phyloP scores from a whole-genome alignment of 2,797 vertebrate genomes.

The Erpetoichthys calabaricus region DNA sequence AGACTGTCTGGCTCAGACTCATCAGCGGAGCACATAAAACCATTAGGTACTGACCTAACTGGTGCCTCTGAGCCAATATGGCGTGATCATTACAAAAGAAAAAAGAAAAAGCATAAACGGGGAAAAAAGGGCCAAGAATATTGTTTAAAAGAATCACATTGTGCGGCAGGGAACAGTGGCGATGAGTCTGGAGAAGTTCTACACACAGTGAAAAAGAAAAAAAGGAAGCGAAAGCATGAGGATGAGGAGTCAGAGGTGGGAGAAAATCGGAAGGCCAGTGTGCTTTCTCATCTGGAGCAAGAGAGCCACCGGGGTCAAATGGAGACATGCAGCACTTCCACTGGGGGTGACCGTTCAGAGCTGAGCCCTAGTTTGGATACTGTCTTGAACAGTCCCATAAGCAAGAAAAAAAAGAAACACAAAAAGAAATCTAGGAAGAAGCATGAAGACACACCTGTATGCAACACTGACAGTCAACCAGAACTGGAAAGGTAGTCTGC shows the following conservation, averaged over 20 bases:
- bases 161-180: not conserved
- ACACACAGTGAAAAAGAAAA: constrained; percentile 35
- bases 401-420: constrained; percentile 37
- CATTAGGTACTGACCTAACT: not conserved
- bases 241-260: constrained; percentile 6
- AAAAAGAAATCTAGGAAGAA: constrained; percentile 13
- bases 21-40: constrained; percentile 9
- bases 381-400: not conserved
- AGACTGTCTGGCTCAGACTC: constrained; percentile 22
- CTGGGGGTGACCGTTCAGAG: constrained; percentile 3
- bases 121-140: constrained; percentile 32
- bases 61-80: not conserved
- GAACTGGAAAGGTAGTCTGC: constrained; percentile 30
- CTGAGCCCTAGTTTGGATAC: not conserved
- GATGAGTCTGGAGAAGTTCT: constrained; percentile 7
- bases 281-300: constrained; percentile 33
- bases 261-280: constrained; percentile 11
- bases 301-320: constrained; percentile 57
- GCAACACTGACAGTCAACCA: constrained; percentile 6
- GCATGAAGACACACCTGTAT: constrained; percentile 20
- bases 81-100: constrained; percentile 30
- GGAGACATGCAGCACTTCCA: constrained; percentile 40
- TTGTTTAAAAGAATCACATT: not conserved
- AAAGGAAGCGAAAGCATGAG: constrained; percentile 20
- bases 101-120: constrained; percentile 40